Base-by-base conservation (phyloP, 2,797 vertebrate species). In the Spinus pinus region DNA sequence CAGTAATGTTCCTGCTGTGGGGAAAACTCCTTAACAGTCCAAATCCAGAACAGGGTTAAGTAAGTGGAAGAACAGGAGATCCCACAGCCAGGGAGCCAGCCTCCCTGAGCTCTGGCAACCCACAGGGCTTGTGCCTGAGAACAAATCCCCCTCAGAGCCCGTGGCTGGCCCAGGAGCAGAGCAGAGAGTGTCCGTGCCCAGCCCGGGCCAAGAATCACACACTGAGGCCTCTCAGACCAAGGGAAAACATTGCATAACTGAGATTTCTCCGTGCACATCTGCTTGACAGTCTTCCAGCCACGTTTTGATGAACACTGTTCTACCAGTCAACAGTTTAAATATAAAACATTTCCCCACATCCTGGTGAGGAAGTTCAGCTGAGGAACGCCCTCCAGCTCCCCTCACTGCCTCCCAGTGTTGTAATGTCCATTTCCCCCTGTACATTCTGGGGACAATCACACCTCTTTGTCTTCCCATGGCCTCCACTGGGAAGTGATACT, bases 281-380 rank as follows among this genome's bases (percentile, higher is more conserved):
- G 91, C 87, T 91, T 89, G 85, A 83, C 74, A 89, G 65, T 57
- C 86, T 91, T 91, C 91, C 95, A 96, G 86, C 35, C 69, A 72
- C 35, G 22, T 73, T 75, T 80, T 22, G 50, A 79, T 39, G 77
- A 62, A 44, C 70, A 74, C 62, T 60, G 67, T 65, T 84, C 71
- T 37, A 78, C 16, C 62, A 87, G 91, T 50, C 79, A 86, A n/a
- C 54, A 58, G 77, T 56, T 89, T 67, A 60, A 86, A 95, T 35
- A 56, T 15, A 50, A 86, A 83, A 50, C 81, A 39, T 71, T 77
- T 74, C 79, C 46, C 53, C 83, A 64, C 8, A 49, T 56, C 78
- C 81, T 82, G 94, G 44, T 10, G 33, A 60, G 44, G 78, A 62
- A 89, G 72, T 7, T 18, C 70, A 71, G 57, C 9, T 50, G 69